phyloP scores from a whole-genome alignment of 2,888 invertebrate species.

The Nomada ruficornis region DNA sequence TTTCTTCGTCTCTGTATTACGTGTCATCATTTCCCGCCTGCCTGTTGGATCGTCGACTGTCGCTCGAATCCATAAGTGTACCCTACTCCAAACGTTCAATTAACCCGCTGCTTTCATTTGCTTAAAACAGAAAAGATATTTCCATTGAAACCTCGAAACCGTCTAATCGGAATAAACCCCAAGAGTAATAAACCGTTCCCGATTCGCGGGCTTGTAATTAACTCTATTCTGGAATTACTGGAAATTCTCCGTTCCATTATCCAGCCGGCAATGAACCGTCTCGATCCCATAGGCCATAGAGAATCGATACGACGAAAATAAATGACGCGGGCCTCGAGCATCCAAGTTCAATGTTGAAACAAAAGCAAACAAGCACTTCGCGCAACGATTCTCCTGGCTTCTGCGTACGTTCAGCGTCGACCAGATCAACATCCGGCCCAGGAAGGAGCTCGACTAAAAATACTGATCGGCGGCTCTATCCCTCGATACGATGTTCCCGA shows the following conservation, averaged over 20 bases:
- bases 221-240: no score
- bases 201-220: no score
- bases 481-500: conserved; percentile 21
- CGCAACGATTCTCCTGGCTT: background rate
- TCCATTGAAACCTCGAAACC: no score
- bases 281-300: background rate
- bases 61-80: background rate
- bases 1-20: background rate
- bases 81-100: background rate
- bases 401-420: background rate
- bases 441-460: conserved; percentile 40
- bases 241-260: background rate
- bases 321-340: background rate
- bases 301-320: conserved; percentile 18
- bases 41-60: conserved; percentile 7
- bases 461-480: conserved; percentile 15
- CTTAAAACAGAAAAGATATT: no score
- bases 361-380: conserved; percentile 16
- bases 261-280: background rate
- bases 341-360: conserved; percentile 38
- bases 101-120: background rate
- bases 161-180: no score
- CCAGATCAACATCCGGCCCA: conserved; percentile 3
- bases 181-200: no score
- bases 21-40: background rate